These are phyloP conservation scores for Drosophila albomicans DNA, from an alignment of 1,140 invertebrate species.

Conservation along the genomic window DNA sequence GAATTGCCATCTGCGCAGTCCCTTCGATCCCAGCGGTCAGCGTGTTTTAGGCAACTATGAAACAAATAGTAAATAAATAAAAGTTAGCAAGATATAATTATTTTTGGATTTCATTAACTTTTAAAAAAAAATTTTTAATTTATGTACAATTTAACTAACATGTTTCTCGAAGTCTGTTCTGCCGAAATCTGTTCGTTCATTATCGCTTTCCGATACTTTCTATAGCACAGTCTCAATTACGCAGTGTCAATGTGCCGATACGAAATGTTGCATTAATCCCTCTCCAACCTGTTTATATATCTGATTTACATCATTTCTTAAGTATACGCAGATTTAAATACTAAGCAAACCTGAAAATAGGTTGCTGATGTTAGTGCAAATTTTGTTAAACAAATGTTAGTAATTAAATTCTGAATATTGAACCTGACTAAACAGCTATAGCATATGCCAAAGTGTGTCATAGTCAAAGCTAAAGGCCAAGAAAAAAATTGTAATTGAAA, in stretches of 20 bases:
- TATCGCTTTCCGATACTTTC: too few species aligned
- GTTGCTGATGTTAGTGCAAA: background rate
- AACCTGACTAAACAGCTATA: too few species aligned
- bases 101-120: background rate
- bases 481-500: background rate
- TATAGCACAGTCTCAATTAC: too few species aligned
- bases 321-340: background rate
- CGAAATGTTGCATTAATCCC: too few species aligned
- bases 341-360: too few species aligned
- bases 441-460: background rate
- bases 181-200: too few species aligned
- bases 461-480: background rate
- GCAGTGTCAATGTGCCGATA: too few species aligned
- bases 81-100: background rate
- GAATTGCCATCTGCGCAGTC: conserved; percentile 89
- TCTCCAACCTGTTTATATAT: too few species aligned
- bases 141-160: too few species aligned
- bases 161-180: too few species aligned
- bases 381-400: background rate
- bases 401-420: background rate
- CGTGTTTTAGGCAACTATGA: conserved; percentile 78
- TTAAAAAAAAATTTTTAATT: too few species aligned
- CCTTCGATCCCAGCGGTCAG: conserved; percentile 90
- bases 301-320: background rate
- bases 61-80: background rate